Base-by-base conservation (phyloP, 2,113 vertebrate genomes). In the Leucoraja erinaceus region DNA sequence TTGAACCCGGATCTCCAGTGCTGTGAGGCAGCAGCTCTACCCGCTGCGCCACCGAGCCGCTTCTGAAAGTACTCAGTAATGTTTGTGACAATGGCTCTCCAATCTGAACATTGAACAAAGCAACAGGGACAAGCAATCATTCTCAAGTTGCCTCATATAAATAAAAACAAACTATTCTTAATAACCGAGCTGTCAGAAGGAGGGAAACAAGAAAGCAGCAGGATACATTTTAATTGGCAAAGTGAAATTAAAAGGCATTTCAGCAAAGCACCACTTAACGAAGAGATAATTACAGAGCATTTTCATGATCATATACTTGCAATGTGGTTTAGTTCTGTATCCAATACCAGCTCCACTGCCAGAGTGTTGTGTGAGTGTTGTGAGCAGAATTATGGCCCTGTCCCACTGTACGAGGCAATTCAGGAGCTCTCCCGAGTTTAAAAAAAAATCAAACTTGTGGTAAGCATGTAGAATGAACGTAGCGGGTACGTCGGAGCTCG, bases 191-290 rank as follows among this genome's bases (percentile, higher is more conserved):
- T 63, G 83, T 63, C 59, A 88, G 83, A 31, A 59, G 59, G 59
- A 88, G 83, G 25, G 31, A 11, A 63, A 31, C n/a, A 61, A n/a
- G 56, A 63, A 88, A 63, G n/a, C 83, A 31, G 18, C 61, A 63
- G 83, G 56, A 10, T 61, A 59, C 61, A 88, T 66, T 88, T 63
- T n/a, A 72, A 88, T 31, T n/a, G n/a, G 59, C 83, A 88, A 88
- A 63, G 83, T 63, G 63, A 72, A 63, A 88, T 88, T 88, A 63
- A 88, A 88, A 33, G 31, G 83, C 83, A 88, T 31, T 63, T 63
- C 59, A 63, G 59, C 56, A 66, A 88, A 63, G 5, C 61, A 88
- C n/a, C 61, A 63, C 14, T 63, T 59, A 61, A 63, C 59, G 63
- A 88, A 88, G 63, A 63, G 12, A 31, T 31, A 88, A 88, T 31